Conservation (phyloP, 2,797 vertebrate genomes). For the Crenichthys baileyi region DNA sequence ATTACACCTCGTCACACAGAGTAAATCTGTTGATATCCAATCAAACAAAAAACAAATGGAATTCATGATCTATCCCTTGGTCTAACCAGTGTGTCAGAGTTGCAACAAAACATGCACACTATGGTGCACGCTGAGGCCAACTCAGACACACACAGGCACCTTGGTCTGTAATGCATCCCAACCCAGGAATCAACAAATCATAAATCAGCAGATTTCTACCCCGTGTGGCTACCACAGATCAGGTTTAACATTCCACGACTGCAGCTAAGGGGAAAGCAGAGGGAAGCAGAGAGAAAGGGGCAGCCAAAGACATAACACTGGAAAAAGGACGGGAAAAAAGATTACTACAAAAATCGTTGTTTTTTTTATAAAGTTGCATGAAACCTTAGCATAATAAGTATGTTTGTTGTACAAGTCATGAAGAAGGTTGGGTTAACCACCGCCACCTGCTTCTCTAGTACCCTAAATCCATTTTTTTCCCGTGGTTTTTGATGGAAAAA, state of each 20-base stretch:
- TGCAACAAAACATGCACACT: conserved; percentile 34
- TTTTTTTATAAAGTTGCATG: neutral
- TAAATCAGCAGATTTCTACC: conserved; percentile 73
- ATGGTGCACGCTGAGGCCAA: conserved; percentile 45
- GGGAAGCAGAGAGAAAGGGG: neutral
- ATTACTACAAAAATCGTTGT: neutral
- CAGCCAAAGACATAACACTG: neutral
- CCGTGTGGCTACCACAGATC: conserved; percentile 65
- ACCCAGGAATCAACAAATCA: conserved; percentile 76
- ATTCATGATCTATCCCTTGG: conserved; percentile 49
- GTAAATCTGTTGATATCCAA: conserved; percentile 46
- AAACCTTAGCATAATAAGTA: neutral
- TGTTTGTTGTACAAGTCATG: neutral
- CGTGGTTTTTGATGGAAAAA: neutral
- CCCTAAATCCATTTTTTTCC: neutral
- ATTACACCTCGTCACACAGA: conserved; percentile 23
- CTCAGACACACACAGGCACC: conserved; percentile 51
- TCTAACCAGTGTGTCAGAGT: conserved; percentile 36
- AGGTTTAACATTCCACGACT: conserved; percentile 69
- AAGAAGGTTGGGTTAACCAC: neutral
- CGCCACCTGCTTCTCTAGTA: neutral
- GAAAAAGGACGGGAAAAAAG: neutral
- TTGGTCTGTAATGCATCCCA: conserved; percentile 65
- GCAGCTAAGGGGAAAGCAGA: conserved; percentile 51
- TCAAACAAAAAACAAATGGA: conserved; percentile 43